Evolutionary conservation across 1,140 invertebrate genomes (phyloP).

Genomic region (Eueides isabella): DNA sequence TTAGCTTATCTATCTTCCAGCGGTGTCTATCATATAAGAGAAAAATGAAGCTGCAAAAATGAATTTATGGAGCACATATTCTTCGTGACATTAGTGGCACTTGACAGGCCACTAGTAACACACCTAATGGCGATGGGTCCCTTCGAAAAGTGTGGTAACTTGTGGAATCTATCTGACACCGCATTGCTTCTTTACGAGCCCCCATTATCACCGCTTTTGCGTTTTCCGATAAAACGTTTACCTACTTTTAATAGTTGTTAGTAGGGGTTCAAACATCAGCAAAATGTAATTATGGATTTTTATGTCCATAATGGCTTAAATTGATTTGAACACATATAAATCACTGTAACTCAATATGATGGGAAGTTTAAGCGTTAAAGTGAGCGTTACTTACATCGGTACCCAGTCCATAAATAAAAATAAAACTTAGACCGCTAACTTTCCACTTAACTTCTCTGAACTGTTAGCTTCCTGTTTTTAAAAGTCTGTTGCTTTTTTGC

Average conservation of each 20-base stretch:
- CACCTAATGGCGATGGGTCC: slow-evolving; percentile 67
- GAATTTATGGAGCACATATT: slow-evolving; percentile 33
- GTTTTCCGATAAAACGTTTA: slow-evolving; percentile 75
- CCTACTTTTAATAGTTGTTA: slow-evolving; percentile 70
- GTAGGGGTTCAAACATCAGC: slow-evolving; percentile 58
- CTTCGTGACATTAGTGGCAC: slow-evolving; percentile 41
- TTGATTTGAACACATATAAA: slow-evolving; percentile 41
- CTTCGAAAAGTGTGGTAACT: slow-evolving; percentile 77
- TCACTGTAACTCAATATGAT: slow-evolving; percentile 32
- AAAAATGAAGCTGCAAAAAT: slow-evolving; percentile 28
- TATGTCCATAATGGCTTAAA: slow-evolving; percentile 31
- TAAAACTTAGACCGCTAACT: slow-evolving; percentile 72
- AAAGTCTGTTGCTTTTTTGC: slow-evolving; percentile 74
- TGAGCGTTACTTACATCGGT: slow-evolving; percentile 57
- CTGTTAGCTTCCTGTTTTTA: slow-evolving; percentile 78
- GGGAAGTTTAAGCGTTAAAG: slow-evolving; percentile 53
- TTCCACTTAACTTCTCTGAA: slow-evolving; percentile 76
- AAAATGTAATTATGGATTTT: background rate
- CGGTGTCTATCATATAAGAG: too few relatives aligned
- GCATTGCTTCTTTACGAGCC: slow-evolving; percentile 72
- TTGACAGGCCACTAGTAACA: slow-evolving; percentile 56
- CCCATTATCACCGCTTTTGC: slow-evolving; percentile 71
- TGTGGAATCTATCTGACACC: slow-evolving; percentile 72
- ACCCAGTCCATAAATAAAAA: slow-evolving; percentile 71
- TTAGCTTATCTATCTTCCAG: background rate